Conservation (phyloP, 1,140 invertebrate species). For the Gonatopus flavifemur region DNA sequence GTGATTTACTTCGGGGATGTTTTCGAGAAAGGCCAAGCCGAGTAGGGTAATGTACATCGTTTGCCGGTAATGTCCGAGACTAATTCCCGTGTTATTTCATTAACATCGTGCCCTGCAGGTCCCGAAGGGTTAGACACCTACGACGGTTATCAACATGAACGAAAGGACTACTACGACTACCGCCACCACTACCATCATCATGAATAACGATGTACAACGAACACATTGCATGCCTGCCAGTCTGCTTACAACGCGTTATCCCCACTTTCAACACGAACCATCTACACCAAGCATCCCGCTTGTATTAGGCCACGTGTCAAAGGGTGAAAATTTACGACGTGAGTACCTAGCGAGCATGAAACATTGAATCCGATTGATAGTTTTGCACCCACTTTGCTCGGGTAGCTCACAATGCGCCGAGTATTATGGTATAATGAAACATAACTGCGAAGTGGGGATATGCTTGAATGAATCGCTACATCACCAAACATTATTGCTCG, state of each 20-base stretch:
- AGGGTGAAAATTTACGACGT: slow-evolving; percentile 57
- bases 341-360: slow-evolving; percentile 31
- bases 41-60: slow-evolving; percentile 58
- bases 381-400: slow-evolving; percentile 3
- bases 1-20: too few relatives aligned
- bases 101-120: slow-evolving; percentile 55
- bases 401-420: slow-evolving; percentile 19
- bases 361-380: slow-evolving; percentile 50
- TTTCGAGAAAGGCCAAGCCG: too few relatives aligned
- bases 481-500: too few relatives aligned
- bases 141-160: slow-evolving; percentile 11
- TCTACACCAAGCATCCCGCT: slow-evolving; percentile 4
- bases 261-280: slow-evolving; percentile 1
- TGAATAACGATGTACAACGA: too few relatives aligned
- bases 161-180: slow-evolving; percentile 4
- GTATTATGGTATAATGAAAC: slow-evolving; percentile 13
- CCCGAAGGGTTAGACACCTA: slow-evolving; percentile 38
- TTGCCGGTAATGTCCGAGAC: slow-evolving; percentile 60
- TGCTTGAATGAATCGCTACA: slow-evolving; percentile 8
- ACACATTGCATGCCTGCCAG: too few relatives aligned
- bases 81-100: slow-evolving; percentile 62
- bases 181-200: slow-evolving; percentile 21
- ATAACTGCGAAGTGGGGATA: slow-evolving; percentile 1
- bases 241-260: slow-evolving; percentile 9
- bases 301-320: slow-evolving; percentile 54